These are phyloP conservation scores for Lathronympha strigana DNA, from an alignment of 2,888 invertebrate genomes.

Conservation along the genomic window DNA sequence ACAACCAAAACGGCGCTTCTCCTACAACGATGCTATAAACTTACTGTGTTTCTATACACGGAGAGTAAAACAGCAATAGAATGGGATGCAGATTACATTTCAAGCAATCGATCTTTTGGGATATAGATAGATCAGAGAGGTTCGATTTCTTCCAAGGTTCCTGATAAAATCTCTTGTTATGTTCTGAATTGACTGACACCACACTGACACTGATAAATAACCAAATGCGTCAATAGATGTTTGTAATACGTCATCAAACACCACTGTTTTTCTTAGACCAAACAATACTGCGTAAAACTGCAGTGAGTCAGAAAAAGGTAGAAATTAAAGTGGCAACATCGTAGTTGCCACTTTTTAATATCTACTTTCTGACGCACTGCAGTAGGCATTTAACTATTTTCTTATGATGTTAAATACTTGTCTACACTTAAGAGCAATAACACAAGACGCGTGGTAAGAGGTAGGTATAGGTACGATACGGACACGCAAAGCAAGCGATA, in stretches of 20 bases:
- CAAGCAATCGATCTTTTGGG: background rate
- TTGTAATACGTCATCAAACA: background rate
- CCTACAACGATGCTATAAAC: background rate
- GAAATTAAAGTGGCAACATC: too few species aligned
- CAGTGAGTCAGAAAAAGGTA: too few species aligned
- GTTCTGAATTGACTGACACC: background rate
- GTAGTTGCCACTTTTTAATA: too few species aligned
- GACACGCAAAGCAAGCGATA: too few species aligned
- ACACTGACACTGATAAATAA: background rate
- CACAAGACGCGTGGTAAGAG: too few species aligned
- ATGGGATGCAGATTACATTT: background rate
- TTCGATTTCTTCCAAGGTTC: background rate
- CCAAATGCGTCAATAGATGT: background rate
- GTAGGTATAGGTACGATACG: too few species aligned
- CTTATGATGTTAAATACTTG: too few species aligned
- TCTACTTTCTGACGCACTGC: too few species aligned
- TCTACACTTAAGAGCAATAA: too few species aligned
- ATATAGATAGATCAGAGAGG: background rate
- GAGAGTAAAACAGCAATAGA: background rate
- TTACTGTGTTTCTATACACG: background rate
- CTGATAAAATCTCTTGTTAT: constrained; percentile 3
- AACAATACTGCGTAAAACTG: background rate
- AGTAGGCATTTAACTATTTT: too few species aligned
- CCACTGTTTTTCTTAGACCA: background rate
- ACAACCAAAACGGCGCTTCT: background rate